Base-by-base conservation (phyloP, 2,113 vertebrate species). In the Nerophis ophidion region DNA sequence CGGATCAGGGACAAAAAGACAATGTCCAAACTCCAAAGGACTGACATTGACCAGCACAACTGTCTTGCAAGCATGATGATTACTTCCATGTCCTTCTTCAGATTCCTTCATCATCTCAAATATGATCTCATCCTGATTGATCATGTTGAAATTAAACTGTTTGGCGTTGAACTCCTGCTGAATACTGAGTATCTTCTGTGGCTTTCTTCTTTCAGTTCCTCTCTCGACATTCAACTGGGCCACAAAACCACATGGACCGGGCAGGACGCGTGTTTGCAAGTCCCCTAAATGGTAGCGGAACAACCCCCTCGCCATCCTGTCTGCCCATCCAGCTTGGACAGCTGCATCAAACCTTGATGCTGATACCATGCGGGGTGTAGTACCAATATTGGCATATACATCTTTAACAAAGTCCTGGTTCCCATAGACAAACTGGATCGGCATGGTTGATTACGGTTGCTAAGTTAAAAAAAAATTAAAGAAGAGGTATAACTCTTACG, bases 11-110 rank as follows among this genome's bases (percentile, higher is more conserved):
- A 97, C 86, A 63, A 98, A 82, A 55, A 98, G 87, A 74, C 94
- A 92, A 17, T 98, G 96, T 5, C 94, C 94, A 53, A 89, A 90
- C 72, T 92, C 93, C 67, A 98, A 50, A 3, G 95, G 96, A 72
- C 95, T 98, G 54, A 90, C 89, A 13, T 98, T 98, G 55, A 88
- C 71, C 42, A 88, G 46, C 44, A 98, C 92, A 10, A 93, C 66
- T 57, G 91, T 79, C 36, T 34, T 71, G 5, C 67, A 70, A 0
- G 52, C 2, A 5, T 55, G 33, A 8, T 73, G 48, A 4, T 13
- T 47, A 10, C 45, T 48, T 17, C n/a, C 35, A 33, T 59, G 12
- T 1, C 7, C 14, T 49, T 36, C 36, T 2, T 42, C 50, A 5
- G 8, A 7, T 4, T 61, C 50, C 61, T 76, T 77, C 12, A 54